Evolutionary conservation across 2,888 invertebrate species (phyloP).

Genomic region (Metallyticus violacea): DNA sequence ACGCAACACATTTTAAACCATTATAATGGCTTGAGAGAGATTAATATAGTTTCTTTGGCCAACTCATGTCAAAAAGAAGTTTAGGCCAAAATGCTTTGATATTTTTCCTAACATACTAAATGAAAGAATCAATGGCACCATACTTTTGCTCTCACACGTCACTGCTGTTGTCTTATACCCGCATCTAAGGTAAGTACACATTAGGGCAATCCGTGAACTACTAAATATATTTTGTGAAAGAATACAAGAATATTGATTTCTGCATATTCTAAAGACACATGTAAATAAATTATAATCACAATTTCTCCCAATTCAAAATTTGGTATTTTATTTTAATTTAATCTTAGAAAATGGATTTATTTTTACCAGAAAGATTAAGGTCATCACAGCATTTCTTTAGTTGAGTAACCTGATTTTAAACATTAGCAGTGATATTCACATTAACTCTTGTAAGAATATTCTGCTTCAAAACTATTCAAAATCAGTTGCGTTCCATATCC

Average conservation of each 20-base stretch:
- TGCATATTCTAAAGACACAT: not conserved
- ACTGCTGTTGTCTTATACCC: not conserved
- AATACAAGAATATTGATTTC: not conserved
- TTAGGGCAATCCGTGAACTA: not conserved
- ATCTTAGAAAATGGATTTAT: not conserved
- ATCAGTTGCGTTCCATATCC: constrained; percentile 20
- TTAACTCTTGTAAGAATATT: not conserved
- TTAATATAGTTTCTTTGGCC: not conserved
- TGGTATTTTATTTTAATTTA: not conserved
- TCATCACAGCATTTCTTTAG: not conserved
- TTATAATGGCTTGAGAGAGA: not conserved
- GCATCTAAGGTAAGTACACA: not conserved
- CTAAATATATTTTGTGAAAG: not conserved
- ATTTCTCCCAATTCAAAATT: not conserved
- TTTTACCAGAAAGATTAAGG: not conserved
- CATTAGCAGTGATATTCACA: not conserved
- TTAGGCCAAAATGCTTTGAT: not conserved
- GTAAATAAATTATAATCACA: not conserved
- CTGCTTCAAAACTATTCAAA: not conserved
- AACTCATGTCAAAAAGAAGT: not conserved
- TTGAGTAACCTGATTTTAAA: not conserved
- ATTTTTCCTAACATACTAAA: not conserved
- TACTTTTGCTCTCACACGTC: not conserved
- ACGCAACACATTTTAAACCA: not conserved
- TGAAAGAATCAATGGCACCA: not conserved